Conservation (phyloP, 2,113 vertebrate species). For the Silurus glanis region DNA sequence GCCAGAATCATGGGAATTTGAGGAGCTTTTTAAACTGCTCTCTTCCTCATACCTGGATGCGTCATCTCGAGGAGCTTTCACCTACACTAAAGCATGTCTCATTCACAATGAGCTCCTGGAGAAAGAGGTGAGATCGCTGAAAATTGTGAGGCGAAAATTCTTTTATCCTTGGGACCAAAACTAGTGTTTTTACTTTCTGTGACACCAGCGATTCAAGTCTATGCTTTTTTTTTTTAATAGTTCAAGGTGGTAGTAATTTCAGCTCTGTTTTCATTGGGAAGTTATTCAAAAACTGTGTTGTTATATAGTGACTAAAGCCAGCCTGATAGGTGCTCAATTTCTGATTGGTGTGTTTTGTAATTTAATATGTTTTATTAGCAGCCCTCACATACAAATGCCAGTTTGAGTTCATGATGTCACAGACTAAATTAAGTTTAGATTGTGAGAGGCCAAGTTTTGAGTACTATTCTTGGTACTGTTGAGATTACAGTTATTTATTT, state of each 20-base stretch:
- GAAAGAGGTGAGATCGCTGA: conserved; percentile 82
- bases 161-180: not conserved
- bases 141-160: not conserved
- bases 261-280: not conserved
- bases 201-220: no score
- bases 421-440: conserved; percentile 16
- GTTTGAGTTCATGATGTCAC: not conserved
- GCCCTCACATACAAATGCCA: not conserved
- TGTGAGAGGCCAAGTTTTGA: not conserved
- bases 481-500: not conserved
- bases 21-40: conserved; percentile 87
- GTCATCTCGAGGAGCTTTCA: conserved; percentile 81
- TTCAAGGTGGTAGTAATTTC: not conserved
- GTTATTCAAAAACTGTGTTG: not conserved
- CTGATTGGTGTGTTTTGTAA: not conserved
- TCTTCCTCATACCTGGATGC: conserved; percentile 86
- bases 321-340: not conserved
- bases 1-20: conserved; percentile 87
- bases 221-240: not conserved
- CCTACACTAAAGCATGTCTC: conserved; percentile 85
- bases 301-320: not conserved
- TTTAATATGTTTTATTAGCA: not conserved
- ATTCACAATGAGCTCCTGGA: conserved; percentile 93
- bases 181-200: no score
- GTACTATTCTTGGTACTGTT: not conserved